A percentile compares a stretch with the other conserved stretches of the same genome.
Conservation (phyloP, 2,797 vertebrate species). For the Trachurus trachurus region DNA sequence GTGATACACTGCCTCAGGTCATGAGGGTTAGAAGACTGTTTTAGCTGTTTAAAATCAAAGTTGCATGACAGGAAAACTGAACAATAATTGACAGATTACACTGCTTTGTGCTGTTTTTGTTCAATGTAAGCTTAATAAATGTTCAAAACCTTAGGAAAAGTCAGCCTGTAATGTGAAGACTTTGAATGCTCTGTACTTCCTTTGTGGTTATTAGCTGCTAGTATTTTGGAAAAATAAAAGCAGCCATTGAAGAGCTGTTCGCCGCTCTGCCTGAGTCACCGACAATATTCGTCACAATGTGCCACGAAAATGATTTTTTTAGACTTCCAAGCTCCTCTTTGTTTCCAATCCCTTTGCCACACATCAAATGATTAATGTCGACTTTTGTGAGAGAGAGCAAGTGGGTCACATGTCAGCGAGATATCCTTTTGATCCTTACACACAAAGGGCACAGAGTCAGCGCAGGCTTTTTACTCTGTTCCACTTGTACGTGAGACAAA, state of each 20-base stretch:
- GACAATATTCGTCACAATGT: slow-evolving; percentile 32
- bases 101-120: not conserved
- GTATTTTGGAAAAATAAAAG: slow-evolving; percentile 38
- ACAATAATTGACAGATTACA: not conserved
- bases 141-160: slow-evolving; percentile 1
- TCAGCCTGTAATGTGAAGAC: slow-evolving; percentile 2
- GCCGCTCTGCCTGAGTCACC: slow-evolving; percentile 10
- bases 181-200: slow-evolving; percentile 8
- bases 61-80: not conserved
- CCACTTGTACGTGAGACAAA: slow-evolving; percentile 54
- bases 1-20: slow-evolving; percentile 22
- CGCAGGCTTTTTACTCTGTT: slow-evolving; percentile 40
- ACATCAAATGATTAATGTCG: slow-evolving; percentile 64
- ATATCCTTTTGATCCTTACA: slow-evolving; percentile 71
- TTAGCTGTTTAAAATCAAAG: slow-evolving; percentile 1
- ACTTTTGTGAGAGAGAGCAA: slow-evolving; percentile 45
- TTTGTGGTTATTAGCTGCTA: slow-evolving; percentile 20
- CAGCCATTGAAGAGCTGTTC: slow-evolving; percentile 15
- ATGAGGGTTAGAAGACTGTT: slow-evolving; percentile 26
- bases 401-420: slow-evolving; percentile 56
- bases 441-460: slow-evolving; percentile 61
- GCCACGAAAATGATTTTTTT: slow-evolving; percentile 51
- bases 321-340: slow-evolving; percentile 46
- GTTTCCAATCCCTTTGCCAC: slow-evolving; percentile 48
- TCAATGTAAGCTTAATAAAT: not conserved